Evolutionary conservation across 2,113 vertebrate genomes (phyloP), one percentile per base, ranked within the genome.

Genomic region (Casuarius casuarius): DNA sequence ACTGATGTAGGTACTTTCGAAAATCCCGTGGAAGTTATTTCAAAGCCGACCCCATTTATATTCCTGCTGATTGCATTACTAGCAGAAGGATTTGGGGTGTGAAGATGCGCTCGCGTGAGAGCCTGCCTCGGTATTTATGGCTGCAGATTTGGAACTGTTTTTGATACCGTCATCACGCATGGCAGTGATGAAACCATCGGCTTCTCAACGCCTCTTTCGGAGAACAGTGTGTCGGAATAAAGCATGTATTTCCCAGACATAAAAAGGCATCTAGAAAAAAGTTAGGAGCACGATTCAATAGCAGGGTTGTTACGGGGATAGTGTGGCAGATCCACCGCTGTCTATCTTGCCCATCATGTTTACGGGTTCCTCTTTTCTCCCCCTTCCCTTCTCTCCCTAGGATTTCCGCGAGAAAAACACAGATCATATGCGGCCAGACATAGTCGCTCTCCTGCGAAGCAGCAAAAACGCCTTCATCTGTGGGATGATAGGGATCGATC

Each of bases 391-490:
- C 49, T 8, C 25, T 59, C 56, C 49, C 35, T 92, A 99, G 99
- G 99, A 99, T 96, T 99, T 99, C 95, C 98, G 99, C 59, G 99
- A 99, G 98, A 99, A 99, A 98, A 99, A 99, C 97, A 99, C 99
- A 0, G 99, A 99, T 90, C 99, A 99, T 94, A 99, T 99, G 99
- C 98, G 99, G 0, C 99, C 99, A 0, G 99, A 99, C 97, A 99
- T 99, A 29, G 99, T 99, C 1, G 99, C 99, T 42, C 98, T 99
- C 19, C 98, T 99, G 61, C 98, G 99, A 95, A 99, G 99, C 98
- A 99, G 99, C 97, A 98, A 97, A 70, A 99, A 98, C 11, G 98
- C 99, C 73, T 99, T 99, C 78, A 99, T 99, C 97, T 99, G 99
- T 3, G 98, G 99, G 5, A 98, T 99, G 98, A 99, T 99, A 6